Conservation (phyloP, 2,113 vertebrate genomes). For the Muscicapa adusta region DNA sequence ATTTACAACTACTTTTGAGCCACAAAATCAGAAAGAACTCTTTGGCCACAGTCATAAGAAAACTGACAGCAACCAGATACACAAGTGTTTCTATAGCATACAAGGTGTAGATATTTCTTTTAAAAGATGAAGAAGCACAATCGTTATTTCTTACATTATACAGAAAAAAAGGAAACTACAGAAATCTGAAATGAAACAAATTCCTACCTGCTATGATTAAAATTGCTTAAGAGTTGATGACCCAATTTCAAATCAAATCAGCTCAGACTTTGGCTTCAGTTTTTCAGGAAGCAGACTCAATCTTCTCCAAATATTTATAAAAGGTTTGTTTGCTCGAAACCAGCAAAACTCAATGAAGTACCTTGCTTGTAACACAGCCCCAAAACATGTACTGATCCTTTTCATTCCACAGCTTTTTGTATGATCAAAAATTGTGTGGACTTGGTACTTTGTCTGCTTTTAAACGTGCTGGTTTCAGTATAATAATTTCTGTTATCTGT, state of each 20-base stretch:
- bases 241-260: constrained; percentile 14
- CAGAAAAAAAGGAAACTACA: background rate
- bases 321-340: constrained; percentile 36
- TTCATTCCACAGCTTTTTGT: background rate
- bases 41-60: background rate
- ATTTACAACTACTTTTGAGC: background rate
- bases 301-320: constrained; percentile 59
- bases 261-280: constrained; percentile 41
- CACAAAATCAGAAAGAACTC: background rate
- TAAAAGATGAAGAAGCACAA: background rate
- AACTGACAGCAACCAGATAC: background rate
- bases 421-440: background rate
- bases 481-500: constrained; percentile 39
- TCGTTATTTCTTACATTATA: background rate
- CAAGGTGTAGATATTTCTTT: background rate
- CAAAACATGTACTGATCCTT: background rate
- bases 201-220: constrained; percentile 13
- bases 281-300: constrained; percentile 36
- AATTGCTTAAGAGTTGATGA: background rate
- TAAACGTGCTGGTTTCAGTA: background rate
- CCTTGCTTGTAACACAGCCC: background rate
- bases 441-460: constrained; percentile 54
- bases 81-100: background rate
- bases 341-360: background rate
- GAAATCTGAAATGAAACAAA: background rate